Conservation (phyloP, 2,113 vertebrate genomes). For the Rhombomys opimus region DNA sequence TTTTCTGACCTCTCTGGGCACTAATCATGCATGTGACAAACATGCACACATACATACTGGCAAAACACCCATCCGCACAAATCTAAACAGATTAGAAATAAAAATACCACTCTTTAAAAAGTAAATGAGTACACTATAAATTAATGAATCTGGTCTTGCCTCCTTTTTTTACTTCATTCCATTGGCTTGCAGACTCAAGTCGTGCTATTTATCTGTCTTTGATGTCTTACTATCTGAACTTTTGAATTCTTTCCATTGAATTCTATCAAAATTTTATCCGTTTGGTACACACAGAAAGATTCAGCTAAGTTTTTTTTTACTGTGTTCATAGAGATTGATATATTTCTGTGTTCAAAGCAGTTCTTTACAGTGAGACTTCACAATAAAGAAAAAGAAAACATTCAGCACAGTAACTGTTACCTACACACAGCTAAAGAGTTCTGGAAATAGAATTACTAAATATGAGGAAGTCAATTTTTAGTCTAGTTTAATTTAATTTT, state of each 20-base stretch:
- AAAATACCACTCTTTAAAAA: neutral
- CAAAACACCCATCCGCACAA: neutral
- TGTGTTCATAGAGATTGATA: neutral
- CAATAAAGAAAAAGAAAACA: neutral
- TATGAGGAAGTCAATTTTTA: conserved; percentile 9
- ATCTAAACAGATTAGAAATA: neutral
- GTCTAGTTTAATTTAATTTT: conserved; percentile 23
- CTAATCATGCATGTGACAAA: neutral
- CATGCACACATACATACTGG: neutral
- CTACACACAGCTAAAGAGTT: neutral
- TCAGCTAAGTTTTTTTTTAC: neutral
- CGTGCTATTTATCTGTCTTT: neutral
- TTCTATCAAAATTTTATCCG: neutral
- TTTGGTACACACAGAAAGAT: neutral
- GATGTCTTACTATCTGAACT: neutral
- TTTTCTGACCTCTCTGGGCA: neutral
- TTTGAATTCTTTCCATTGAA: neutral
- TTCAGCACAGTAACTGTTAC: neutral
- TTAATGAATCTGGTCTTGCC: neutral
- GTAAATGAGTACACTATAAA: neutral
- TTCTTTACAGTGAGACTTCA: neutral
- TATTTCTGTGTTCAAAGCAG: neutral
- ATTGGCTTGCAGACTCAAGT: neutral
- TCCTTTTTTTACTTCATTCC: neutral
- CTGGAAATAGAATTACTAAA: neutral